Conservation (phyloP, 1,140 invertebrate species). For the Drosophila repleta region DNA sequence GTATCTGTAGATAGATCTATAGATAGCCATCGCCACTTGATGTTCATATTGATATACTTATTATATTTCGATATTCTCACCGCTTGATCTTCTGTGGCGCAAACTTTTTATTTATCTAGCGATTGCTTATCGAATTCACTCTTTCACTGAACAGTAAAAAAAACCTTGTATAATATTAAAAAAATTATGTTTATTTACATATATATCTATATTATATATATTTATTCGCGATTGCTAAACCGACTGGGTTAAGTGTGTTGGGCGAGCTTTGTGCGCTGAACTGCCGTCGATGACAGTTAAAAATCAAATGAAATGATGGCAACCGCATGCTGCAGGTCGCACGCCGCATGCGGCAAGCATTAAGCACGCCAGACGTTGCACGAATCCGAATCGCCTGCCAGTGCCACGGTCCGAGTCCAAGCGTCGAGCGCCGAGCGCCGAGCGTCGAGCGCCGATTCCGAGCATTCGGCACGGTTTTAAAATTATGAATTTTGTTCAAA, state of each 20-base stretch:
- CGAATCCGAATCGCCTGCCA: constrained; percentile 50
- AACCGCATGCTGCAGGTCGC: constrained; percentile 32
- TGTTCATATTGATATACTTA: neutral
- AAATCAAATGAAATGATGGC: constrained; percentile 82
- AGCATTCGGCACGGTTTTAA: constrained; percentile 72
- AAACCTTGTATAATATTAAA: neutral
- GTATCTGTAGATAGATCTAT: too few species aligned
- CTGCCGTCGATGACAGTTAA: constrained; percentile 81
- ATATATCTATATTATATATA: neutral
- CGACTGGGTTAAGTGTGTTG: too few species aligned
- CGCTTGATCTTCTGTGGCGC: constrained; percentile 8
- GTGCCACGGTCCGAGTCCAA: constrained; percentile 33
- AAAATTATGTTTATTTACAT: too few species aligned
- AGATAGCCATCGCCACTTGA: neutral
- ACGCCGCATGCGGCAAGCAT: constrained; percentile 16
- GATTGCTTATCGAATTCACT: constrained; percentile 5
- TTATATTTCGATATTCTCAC: neutral
- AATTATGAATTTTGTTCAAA: constrained; percentile 79
- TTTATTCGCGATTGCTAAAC: neutral
- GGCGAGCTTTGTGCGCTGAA: constrained; percentile 26
- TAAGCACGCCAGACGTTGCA: constrained; percentile 19
- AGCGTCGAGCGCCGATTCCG: constrained; percentile 15
- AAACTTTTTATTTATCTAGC: neutral
- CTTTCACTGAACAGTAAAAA: constrained; percentile 11
- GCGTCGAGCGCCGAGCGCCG: constrained; percentile 25